Evolutionary conservation across 2,797 vertebrate species (phyloP), one percentile per base, ranked within the genome.

Genomic region (Tragelaphus eurycerus): DNA sequence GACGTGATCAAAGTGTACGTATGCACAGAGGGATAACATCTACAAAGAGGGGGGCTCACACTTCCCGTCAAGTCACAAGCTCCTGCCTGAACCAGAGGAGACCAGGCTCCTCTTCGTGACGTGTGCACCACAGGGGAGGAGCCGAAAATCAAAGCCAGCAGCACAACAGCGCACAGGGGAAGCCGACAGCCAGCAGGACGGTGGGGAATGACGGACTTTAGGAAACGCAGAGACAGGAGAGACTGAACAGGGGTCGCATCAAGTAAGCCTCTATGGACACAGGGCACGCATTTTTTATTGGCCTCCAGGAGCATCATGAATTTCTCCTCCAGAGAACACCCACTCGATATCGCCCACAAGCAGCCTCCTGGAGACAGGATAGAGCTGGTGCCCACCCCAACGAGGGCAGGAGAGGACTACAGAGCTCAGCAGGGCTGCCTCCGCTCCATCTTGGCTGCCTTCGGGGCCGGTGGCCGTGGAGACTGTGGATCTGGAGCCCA

Each of bases 391-490:
- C 19, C 9, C 81, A 16, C 6, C 2, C 7, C 1, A 1, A 2
- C 0, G 2, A 43, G 74, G 31, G 43, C 9, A 0, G 2, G 34
- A 13, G 34, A 71, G 67, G 25, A 29, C 46, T 4, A 12, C 48
- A 27, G 50, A 21, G 43, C 10, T 9, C 21, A 27, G 59, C 50
- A 4, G 2, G 0, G 64, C 57, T 2, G 4, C 38, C 46, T 11
- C 16, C 2, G 2, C 23, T 46, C 23, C 55, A 15, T 17, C 52
- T 2, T 0, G 0, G 0, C 11, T 0, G 0, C 8, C 2, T 14
- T 9, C 0, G 0, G 14, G 0, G 7, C 4, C 1, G 0, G 48
- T 7, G 7, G 5, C 23, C 4, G 4, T 29, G 81, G 19, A 29
- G 31, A 7, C 25, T 0, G 43, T 23, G 55, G 14, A 34, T 2